Percentiles rank a stretch among this genome's conserved stretches.
phyloP scores from a whole-genome alignment of 2,113 vertebrate species.

The Python bivittatus region DNA sequence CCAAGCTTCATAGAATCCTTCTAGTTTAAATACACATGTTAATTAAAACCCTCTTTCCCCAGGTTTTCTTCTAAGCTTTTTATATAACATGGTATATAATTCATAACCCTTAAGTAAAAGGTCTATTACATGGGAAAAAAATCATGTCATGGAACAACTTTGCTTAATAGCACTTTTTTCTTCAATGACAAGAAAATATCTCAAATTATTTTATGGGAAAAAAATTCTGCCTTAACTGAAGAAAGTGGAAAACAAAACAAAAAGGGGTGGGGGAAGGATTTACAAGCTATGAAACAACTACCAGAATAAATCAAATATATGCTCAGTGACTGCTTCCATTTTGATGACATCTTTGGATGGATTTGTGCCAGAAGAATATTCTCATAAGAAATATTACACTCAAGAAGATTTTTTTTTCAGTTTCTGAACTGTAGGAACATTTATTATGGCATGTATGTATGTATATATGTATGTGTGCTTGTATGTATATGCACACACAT shows the following conservation, averaged over 20 bases:
- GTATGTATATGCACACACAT: neutral
- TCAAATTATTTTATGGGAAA: neutral
- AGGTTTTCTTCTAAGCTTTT: slow-evolving; percentile 45
- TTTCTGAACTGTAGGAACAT: neutral
- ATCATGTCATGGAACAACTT: neutral
- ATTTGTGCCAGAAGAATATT: neutral
- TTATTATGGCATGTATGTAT: neutral
- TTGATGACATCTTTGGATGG: neutral
- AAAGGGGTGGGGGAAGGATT: too few relatives aligned
- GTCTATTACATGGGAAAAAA: neutral
- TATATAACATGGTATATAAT: neutral
- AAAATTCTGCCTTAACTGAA: neutral
- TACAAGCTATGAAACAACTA: too few relatives aligned
- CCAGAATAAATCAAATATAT: neutral
- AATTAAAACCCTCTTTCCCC: slow-evolving; percentile 21
- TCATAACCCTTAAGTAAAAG: neutral
- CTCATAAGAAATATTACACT: neutral
- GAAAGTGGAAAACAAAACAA: neutral
- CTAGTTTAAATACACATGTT: slow-evolving; percentile 18
- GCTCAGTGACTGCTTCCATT: neutral
- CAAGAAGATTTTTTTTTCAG: neutral
- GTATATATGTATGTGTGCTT: neutral
- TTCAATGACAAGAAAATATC: neutral
- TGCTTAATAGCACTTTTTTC: neutral
- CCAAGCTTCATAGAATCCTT: slow-evolving; percentile 23